Evolutionary conservation across 2,888 invertebrate species (phyloP), one percentile per base, ranked within the genome.

Genomic region (Drosophila subquinaria): DNA sequence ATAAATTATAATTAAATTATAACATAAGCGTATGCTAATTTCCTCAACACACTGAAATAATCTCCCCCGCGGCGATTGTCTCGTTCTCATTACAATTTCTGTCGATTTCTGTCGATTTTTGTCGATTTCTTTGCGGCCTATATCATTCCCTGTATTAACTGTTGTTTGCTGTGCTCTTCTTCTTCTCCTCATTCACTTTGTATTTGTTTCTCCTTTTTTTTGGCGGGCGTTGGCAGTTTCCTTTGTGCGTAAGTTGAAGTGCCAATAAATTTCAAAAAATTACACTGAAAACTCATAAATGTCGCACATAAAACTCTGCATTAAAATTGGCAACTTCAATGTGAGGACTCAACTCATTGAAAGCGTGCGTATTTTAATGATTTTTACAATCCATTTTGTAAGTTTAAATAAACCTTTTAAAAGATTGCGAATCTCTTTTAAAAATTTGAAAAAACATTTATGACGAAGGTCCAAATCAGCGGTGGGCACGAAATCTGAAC

Each of bases 1-100:
- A 91, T 91, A 91, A 91, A 90, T 91, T 90, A 90, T 90, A 88
- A 88, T 91, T 90, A 90, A 91, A 90, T 91, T 91, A 91, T 91
- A 83, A 89, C 79, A 84, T 85, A 78, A 82, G 76, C 82, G 86
- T 82, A 91, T 90, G 90, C 81, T 89, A 91, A 91, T 91, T 91
- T 90, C 74, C 60, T 42, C 23, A 59, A 57, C 73, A 23, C 47
- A 47, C 17, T 17, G 13, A 62, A 27, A 50, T 43, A 55, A 72
- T 67, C 68, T 64, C 72, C 80, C 85, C 85, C 66, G 87, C 73
- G 62, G 85, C 40, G 82, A 72, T 80, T 82, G 82, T 82, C 82
- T 85, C 70, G 68, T 73, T 80, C 76, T 79, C 63, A 71, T 70
- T 69, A 81, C 73, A 78, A 66, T 70, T 66, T 75, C 73, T 55